Percentiles rank a stretch among this genome's conserved stretches.
These are phyloP conservation scores for Sphaeridia pumilis DNA, from an alignment of 2,888 invertebrate species.

Conservation along the genomic window DNA sequence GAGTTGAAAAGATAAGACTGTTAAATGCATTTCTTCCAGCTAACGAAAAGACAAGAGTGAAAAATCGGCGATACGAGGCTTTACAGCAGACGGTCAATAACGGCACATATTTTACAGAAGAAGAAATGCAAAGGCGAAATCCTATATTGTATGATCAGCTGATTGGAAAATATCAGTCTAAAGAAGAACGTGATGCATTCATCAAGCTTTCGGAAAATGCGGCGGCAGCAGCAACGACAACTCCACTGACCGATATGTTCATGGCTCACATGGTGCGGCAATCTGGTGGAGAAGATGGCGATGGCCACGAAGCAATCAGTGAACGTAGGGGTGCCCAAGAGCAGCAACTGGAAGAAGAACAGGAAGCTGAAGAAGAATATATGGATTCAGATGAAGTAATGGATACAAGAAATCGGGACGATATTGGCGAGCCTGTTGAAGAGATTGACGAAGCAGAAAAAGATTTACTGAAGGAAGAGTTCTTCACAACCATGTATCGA, in stretches of 20 bases:
- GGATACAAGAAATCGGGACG: slow-evolving; percentile 25
- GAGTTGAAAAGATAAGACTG: slow-evolving; percentile 1
- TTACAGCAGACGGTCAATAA: slow-evolving; percentile 58
- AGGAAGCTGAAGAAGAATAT: slow-evolving; percentile 40
- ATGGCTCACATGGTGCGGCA: slow-evolving; percentile 59
- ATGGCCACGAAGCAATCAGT: slow-evolving; percentile 39
- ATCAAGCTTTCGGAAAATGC: slow-evolving; percentile 29
- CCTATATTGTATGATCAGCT: slow-evolving; percentile 82
- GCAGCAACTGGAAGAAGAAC: slow-evolving; percentile 51
- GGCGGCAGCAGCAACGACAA: slow-evolving; percentile 13
- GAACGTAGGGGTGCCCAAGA: slow-evolving; percentile 40
- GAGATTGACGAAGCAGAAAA: slow-evolving; percentile 40
- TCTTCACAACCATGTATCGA: slow-evolving; percentile 70
- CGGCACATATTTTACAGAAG: slow-evolving; percentile 73
- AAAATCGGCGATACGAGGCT: slow-evolving; percentile 73
- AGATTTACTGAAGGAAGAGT: slow-evolving; percentile 62
- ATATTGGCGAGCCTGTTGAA: slow-evolving; percentile 37
- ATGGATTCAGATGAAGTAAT: slow-evolving; percentile 37
- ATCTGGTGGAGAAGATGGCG: slow-evolving; percentile 57
- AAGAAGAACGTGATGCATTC: slow-evolving; percentile 53
- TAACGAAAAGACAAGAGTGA: slow-evolving; percentile 14
- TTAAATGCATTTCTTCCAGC: slow-evolving; percentile 9
- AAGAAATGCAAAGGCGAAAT: slow-evolving; percentile 84
- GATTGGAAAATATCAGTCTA: slow-evolving; percentile 70
- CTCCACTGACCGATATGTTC: slow-evolving; percentile 47